Conservation (phyloP, 2,888 invertebrate species). For the Lochmaea crataegi region DNA sequence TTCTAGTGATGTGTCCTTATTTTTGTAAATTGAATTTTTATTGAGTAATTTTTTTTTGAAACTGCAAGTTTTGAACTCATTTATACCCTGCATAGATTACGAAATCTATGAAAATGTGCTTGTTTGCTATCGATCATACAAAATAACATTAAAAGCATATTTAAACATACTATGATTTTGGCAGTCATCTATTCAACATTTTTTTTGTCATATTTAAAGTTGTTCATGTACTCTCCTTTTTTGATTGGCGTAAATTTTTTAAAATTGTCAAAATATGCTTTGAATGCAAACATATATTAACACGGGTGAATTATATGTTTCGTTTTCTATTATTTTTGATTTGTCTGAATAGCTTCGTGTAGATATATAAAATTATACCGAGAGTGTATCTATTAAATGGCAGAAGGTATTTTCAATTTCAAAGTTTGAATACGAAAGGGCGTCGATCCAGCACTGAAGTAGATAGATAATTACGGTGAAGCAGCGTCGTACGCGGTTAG, state of each 20-base stretch:
- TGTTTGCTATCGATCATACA: constrained; percentile 18
- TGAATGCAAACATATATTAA: background rate
- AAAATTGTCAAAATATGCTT: background rate
- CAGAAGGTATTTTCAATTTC: constrained; percentile 6
- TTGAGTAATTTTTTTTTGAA: constrained; percentile 54
- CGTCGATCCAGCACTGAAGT: no score
- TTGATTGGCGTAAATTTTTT: background rate
- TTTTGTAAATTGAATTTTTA: constrained; percentile 55
- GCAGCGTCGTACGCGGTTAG: no score
- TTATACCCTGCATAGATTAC: constrained; percentile 60
- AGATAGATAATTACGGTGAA: no score
- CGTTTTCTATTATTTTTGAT: no score
- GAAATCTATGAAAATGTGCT: constrained; percentile 34
- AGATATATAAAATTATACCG: no score
- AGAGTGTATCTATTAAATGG: background rate
- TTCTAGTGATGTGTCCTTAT: constrained; percentile 63
- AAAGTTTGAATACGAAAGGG: no score
- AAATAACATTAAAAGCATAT: background rate
- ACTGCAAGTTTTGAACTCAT: constrained; percentile 59
- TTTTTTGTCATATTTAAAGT: background rate
- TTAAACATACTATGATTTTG: background rate
- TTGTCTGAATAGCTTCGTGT: no score
- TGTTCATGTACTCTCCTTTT: background rate
- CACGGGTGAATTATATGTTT: background rate
- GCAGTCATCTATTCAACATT: no score